These are phyloP conservation scores for Polypterus senegalus DNA, from an alignment of 2,113 vertebrate genomes.

Conservation along the genomic window DNA sequence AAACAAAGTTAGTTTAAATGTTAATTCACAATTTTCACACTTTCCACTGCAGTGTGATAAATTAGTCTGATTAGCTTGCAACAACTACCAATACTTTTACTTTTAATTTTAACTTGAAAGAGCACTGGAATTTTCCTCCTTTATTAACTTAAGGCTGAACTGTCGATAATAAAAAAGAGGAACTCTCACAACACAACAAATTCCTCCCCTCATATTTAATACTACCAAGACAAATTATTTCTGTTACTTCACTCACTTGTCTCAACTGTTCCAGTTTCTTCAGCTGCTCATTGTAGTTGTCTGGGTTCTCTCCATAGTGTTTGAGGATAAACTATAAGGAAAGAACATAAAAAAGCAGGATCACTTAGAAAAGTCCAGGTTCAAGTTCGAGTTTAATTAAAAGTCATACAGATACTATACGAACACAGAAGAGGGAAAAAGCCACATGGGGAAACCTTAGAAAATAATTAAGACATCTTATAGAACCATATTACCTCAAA, in stretches of 20 bases:
- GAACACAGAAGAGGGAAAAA: no score
- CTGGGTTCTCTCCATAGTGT: slow-evolving; percentile 91
- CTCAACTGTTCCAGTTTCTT: slow-evolving; percentile 85
- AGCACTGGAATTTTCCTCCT: background rate
- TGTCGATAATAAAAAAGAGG: background rate
- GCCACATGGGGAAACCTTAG: no score
- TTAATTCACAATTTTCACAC: no score
- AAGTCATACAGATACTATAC: no score
- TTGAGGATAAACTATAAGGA: slow-evolving; percentile 74
- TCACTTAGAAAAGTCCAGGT: background rate
- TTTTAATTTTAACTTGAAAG: background rate
- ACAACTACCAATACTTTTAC: no score
- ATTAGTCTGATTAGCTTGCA: no score
- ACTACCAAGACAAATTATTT: background rate
- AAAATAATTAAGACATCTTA: no score
- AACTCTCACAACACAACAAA: no score
- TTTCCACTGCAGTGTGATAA: no score
- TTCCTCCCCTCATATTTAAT: background rate
- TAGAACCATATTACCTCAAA: no score
- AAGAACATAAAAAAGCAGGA: background rate
- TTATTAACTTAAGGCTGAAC: background rate
- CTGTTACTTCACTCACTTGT: slow-evolving; percentile 51
- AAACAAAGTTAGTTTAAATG: no score
- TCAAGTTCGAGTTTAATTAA: no score
- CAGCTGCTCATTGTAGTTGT: slow-evolving; percentile 88